A percentile compares a stretch with the other conserved stretches of the same genome.
Evolutionary conservation across 2,797 vertebrate species (phyloP).

Genomic region (Mormyrus proboscirostris): DNA sequence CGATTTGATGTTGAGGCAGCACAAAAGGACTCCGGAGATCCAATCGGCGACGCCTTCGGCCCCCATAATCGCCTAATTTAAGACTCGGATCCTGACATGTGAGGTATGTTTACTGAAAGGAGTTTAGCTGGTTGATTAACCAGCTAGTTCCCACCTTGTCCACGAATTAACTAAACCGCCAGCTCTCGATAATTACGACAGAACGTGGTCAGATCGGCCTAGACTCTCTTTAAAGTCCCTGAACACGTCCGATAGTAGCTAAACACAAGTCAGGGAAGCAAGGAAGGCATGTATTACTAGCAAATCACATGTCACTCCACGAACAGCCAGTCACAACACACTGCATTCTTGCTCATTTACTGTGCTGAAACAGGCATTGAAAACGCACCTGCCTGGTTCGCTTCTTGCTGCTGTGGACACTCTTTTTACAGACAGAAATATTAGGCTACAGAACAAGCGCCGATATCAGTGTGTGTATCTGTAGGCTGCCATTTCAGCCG

Average conservation of each 20-base stretch:
- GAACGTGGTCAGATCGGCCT: neutral
- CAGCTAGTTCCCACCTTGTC: neutral
- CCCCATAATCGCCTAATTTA: neutral
- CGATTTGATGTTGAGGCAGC: neutral
- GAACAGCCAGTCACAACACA: neutral
- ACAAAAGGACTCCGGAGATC: neutral
- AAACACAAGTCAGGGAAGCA: neutral
- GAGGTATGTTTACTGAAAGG: neutral
- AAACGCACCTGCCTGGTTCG: constrained; percentile 12
- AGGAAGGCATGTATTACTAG: neutral
- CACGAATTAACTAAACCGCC: neutral
- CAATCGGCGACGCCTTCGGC: neutral
- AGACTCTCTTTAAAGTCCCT: neutral
- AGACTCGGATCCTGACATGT: neutral
- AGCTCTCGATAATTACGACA: neutral
- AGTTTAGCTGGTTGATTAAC: neutral
- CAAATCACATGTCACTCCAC: neutral
- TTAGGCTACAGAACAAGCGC: constrained; percentile 22
- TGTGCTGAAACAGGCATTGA: neutral
- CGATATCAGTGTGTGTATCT: constrained; percentile 53
- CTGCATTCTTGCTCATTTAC: neutral
- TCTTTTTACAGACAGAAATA: constrained; percentile 35
- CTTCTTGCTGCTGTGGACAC: neutral
- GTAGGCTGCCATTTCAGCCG: constrained; percentile 63
- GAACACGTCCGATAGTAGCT: neutral